phyloP scores from a whole-genome alignment of 1,140 invertebrate species.

The Coenobita brevimanus region DNA sequence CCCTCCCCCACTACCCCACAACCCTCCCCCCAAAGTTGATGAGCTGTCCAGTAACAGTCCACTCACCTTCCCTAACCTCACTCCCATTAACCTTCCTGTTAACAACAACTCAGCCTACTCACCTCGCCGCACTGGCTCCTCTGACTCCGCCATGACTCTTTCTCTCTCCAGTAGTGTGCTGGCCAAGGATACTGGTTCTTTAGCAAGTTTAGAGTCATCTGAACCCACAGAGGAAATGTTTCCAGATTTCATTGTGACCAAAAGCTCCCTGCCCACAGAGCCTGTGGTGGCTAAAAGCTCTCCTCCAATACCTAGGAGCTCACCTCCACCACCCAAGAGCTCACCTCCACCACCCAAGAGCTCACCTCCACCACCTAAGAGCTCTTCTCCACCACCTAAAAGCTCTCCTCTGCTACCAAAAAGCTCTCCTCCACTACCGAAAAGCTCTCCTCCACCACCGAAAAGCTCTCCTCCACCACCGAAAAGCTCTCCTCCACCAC shows the following conservation, averaged over 20 bases:
- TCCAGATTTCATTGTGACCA: neutral
- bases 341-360: too few relatives aligned
- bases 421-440: too few relatives aligned
- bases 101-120: slow-evolving; percentile 15
- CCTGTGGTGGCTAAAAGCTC: neutral
- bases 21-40: neutral
- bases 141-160: slow-evolving; percentile 39
- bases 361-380: neutral
- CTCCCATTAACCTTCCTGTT: slow-evolving; percentile 35
- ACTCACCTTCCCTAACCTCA: slow-evolving; percentile 47
- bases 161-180: slow-evolving; percentile 48
- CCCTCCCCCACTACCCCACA: neutral
- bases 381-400: too few relatives aligned
- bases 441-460: too few relatives aligned
- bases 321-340: neutral
- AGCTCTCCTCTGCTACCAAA: too few relatives aligned
- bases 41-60: too few relatives aligned
- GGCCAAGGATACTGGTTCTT: slow-evolving; percentile 42
- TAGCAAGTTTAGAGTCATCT: slow-evolving; percentile 42
- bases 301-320: neutral
- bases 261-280: too few relatives aligned
- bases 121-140: slow-evolving; percentile 14
- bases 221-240: slow-evolving; percentile 3
- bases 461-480: too few relatives aligned
- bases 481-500: too few relatives aligned